Evolutionary conservation across 2,888 invertebrate species (phyloP).

Genomic region (Xestia rhomboidea): DNA sequence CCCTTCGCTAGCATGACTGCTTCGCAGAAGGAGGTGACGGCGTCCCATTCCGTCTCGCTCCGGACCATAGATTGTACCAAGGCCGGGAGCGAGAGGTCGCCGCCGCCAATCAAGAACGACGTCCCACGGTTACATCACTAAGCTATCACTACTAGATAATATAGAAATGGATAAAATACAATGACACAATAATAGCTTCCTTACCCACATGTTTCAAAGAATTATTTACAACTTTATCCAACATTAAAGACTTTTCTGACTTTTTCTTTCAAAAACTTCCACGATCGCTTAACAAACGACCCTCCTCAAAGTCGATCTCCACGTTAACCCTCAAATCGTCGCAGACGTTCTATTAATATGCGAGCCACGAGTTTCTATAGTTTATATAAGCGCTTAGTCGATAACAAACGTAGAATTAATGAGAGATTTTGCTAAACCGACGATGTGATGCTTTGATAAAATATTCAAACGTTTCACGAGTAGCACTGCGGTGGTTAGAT

Average conservation of each 20-base stretch:
- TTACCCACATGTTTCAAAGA: not conserved
- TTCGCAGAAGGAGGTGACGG: no score
- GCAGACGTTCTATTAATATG: slow-evolving; percentile 43
- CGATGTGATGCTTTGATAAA: slow-evolving; percentile 52
- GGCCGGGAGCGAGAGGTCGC: no score
- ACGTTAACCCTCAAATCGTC: slow-evolving; percentile 40
- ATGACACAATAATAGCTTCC: not conserved
- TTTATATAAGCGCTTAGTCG: slow-evolving; percentile 51
- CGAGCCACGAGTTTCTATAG: slow-evolving; percentile 41
- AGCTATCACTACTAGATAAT: not conserved
- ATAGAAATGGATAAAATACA: not conserved
- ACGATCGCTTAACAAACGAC: slow-evolving; percentile 35
- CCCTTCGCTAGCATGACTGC: no score
- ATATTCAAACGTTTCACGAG: slow-evolving; percentile 55
- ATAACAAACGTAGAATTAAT: slow-evolving; percentile 62
- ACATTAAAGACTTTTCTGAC: slow-evolving; percentile 12
- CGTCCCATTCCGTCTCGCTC: no score
- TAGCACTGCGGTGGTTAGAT: slow-evolving; percentile 31
- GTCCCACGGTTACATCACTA: not conserved
- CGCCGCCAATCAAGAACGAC: no score
- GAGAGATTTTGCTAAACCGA: slow-evolving; percentile 50
- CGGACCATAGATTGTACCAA: no score
- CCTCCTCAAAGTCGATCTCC: slow-evolving; percentile 23
- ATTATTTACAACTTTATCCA: slow-evolving; percentile 14
- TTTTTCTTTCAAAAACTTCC: slow-evolving; percentile 34